Percentiles rank a stretch among this genome's conserved stretches.
Evolutionary conservation across 2,797 vertebrate genomes (phyloP).

Genomic region (Oreortyx pictus): DNA sequence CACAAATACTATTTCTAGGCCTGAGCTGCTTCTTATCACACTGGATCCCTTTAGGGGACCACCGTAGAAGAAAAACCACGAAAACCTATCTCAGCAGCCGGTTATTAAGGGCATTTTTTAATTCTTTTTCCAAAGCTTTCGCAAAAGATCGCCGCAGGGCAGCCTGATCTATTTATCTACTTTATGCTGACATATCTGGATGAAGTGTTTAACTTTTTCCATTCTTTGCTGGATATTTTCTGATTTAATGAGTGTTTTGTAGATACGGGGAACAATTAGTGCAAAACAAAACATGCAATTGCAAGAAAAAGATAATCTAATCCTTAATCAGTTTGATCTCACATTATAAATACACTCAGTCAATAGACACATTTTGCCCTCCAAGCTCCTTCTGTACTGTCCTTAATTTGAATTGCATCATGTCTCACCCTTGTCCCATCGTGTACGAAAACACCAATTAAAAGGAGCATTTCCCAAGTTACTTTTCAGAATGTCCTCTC

Average conservation of each 20-base stretch:
- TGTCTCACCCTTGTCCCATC: not conserved
- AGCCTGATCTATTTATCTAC: not conserved
- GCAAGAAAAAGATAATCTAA: not conserved
- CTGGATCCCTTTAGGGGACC: not conserved
- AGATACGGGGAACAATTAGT: not conserved
- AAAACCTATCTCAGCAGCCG: not conserved
- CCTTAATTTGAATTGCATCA: not conserved
- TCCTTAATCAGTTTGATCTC: not conserved
- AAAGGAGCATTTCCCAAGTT: not conserved
- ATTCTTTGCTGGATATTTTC: not conserved
- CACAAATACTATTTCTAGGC: not conserved
- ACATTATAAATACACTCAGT: not conserved
- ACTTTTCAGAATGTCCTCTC: not conserved
- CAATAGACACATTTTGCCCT: not conserved
- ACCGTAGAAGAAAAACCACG: not conserved
- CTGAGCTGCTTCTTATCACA: not conserved
- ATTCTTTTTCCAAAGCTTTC: not conserved
- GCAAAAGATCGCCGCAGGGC: not conserved
- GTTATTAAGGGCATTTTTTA: not conserved
- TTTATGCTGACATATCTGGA: not conserved
- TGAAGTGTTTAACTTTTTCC: not conserved
- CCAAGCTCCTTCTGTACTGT: not conserved
- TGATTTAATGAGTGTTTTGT: not conserved
- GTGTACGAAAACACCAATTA: constrained; percentile 19
- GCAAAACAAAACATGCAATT: not conserved